phyloP scores from a whole-genome alignment of 2,113 vertebrate species.

The Cinclus mexicanus region DNA sequence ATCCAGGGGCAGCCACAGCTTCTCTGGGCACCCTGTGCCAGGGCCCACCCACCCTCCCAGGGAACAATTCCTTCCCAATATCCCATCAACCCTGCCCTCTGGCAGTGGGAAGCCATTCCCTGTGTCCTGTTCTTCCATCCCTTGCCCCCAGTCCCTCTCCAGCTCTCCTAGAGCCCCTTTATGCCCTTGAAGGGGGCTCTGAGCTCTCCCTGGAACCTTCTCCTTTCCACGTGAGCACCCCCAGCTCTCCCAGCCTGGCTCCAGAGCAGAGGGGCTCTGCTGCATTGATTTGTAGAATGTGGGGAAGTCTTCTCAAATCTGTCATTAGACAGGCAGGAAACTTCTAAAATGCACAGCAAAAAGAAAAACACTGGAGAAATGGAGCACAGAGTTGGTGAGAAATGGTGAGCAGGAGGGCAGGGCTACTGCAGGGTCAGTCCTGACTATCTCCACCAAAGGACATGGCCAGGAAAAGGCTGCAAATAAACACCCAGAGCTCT shows the following conservation, averaged over 20 bases:
- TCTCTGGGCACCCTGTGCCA: not conserved
- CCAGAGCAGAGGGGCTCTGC: not conserved
- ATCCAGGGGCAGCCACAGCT: not conserved
- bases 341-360: not conserved
- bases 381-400: not conserved
- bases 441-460: not conserved
- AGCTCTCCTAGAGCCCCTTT: not conserved
- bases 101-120: not conserved
- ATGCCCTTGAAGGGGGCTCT: not conserved
- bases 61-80: not conserved
- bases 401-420: not conserved
- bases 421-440: not conserved
- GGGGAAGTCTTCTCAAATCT: not conserved
- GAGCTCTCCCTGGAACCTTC: not conserved
- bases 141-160: not conserved
- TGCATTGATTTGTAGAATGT: not conserved
- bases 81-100: not conserved
- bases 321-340: not conserved
- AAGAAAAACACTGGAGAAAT: not conserved
- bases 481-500: not conserved
- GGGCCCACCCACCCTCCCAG: fast-evolving
- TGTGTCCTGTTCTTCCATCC: not conserved
- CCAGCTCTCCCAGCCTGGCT: not conserved
- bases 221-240: not conserved
- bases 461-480: not conserved